A percentile compares a stretch with the other conserved stretches of the same genome.
Evolutionary conservation across 1,140 invertebrate species (phyloP).

Genomic region (Triops cancriformis): DNA sequence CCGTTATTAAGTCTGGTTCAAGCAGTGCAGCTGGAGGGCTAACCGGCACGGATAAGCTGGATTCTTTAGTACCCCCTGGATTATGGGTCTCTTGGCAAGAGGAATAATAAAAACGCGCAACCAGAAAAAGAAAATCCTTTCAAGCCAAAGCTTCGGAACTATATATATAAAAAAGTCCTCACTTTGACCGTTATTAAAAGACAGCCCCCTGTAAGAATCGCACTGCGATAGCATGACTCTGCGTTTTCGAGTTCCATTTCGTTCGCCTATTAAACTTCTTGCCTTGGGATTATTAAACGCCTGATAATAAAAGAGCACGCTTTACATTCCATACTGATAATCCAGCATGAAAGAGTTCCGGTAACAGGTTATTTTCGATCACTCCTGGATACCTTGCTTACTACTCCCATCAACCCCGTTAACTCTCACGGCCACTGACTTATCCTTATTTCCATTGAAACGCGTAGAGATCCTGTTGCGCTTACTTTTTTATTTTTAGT

Average conservation of each 20-base stretch:
- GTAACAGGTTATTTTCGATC: background rate
- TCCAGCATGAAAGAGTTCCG: background rate
- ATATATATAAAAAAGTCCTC: background rate
- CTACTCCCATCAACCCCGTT: background rate
- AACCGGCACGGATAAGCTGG: constrained; percentile 3
- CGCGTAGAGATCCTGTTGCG: background rate
- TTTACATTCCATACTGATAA: background rate
- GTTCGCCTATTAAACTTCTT: background rate
- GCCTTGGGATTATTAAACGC: background rate
- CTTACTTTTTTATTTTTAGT: background rate
- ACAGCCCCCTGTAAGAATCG: background rate
- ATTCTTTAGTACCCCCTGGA: background rate
- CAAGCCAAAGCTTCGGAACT: background rate
- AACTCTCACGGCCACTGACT: background rate
- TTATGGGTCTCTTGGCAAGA: constrained; percentile 5
- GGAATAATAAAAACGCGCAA: constrained; percentile 4
- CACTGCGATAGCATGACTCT: constrained; percentile 8
- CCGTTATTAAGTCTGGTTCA: constrained; percentile 1
- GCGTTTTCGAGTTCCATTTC: background rate
- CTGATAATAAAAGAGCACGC: constrained; percentile 1
- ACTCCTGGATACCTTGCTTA: background rate
- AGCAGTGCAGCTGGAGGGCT: constrained; percentile 11
- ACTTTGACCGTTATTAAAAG: background rate
- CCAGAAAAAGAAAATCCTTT: background rate
- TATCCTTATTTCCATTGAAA: background rate